These are phyloP conservation scores for Zapornia atra DNA, from an alignment of 2,113 vertebrate species.

Conservation along the genomic window DNA sequence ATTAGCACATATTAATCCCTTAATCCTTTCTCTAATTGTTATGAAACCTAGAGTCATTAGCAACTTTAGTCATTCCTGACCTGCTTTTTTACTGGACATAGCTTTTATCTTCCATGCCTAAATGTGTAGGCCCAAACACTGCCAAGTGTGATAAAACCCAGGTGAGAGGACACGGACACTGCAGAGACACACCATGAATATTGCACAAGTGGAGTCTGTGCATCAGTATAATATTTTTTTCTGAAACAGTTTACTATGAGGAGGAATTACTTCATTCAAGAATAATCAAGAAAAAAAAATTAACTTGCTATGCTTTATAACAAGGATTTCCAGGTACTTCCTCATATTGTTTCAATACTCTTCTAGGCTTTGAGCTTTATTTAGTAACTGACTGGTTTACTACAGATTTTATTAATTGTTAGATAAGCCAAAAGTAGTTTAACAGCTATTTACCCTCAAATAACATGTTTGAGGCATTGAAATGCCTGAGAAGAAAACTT, in stretches of 20 bases:
- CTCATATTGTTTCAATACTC: not conserved
- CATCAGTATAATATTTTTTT: not conserved
- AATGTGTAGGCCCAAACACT: not conserved
- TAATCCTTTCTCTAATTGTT: constrained; percentile 33
- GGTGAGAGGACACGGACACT: not conserved
- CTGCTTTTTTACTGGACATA: not conserved
- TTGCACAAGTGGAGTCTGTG: not conserved
- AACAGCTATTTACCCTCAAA: not conserved
- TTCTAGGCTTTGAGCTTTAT: not conserved
- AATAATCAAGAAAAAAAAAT: not conserved
- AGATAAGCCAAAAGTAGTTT: not conserved
- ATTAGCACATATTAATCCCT: constrained; percentile 27
- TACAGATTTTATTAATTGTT: not conserved
- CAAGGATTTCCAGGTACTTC: not conserved
- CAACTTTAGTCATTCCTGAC: not conserved
- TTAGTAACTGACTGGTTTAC: not conserved
- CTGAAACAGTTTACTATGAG: not conserved
- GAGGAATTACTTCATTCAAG: not conserved
- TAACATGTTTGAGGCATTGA: not conserved
- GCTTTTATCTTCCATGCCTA: not conserved
- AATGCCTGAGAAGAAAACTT: not conserved
- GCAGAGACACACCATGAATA: not conserved
- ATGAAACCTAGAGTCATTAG: constrained; percentile 12
- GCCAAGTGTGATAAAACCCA: not conserved
- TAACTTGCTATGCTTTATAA: not conserved